Base-by-base conservation (phyloP, 2,888 invertebrate species). In the Drosophila siamana region DNA sequence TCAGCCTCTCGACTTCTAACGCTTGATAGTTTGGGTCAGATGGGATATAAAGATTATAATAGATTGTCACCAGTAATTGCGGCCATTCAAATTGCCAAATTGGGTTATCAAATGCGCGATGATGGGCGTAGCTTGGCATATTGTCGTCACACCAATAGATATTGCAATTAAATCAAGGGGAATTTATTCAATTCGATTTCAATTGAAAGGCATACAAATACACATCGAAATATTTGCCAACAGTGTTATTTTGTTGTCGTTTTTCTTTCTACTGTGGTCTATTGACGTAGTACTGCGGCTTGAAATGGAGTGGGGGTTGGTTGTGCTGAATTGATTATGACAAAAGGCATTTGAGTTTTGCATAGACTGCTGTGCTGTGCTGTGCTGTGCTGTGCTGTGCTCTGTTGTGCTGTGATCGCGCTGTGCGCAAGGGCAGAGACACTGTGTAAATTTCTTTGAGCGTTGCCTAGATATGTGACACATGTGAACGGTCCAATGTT, bases 151-250 rank as follows among this genome's bases (percentile, higher is more conserved):
- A 38, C 28, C 36, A 28, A 40, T 26, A 66, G 69, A 69, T 67
- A 67, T 66, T 69, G 80, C 80, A 86, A 88, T 89, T 86, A 83
- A 88, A 89, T 88, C 84, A 88, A 80, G 70, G 81, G 72, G 78
- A 87, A 86, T 88, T 86, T 83, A 86, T 85, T 88, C 86, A 74
- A 85, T 88, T 88, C 68, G 69, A 86, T 84, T 84, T 75, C 87
- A 85, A 88, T 85, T 84, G 81, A 88, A 75, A 41, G 59, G 86
- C 75, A 80, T 80, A 67, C 68, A 62, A 80, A 66, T 75, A 60
- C 48, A 62, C 69, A 47, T 48, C 50, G 59, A 66, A 67, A 74
- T 68, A 81, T 85, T 73, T 76, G 79, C 56, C 51, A 50, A 78
- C 70, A 62, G 50, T 63, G 43, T 60, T 47, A 33, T 55, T 48